These are phyloP conservation scores for Phocides pigmalion DNA, from an alignment of 1,140 invertebrate species.

Conservation along the genomic window DNA sequence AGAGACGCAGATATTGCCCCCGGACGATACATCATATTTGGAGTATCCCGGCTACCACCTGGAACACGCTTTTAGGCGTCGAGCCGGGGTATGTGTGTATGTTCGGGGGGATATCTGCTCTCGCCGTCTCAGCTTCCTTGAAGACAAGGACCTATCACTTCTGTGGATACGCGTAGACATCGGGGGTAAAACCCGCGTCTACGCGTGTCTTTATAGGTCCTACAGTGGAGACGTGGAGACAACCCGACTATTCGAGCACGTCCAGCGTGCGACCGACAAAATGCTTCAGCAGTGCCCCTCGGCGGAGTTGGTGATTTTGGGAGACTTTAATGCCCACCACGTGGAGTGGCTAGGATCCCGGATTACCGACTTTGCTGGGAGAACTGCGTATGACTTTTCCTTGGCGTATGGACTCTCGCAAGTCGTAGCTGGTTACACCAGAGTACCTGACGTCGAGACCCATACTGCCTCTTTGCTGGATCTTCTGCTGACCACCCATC, in stretches of 20 bases:
- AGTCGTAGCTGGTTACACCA: conserved; percentile 9
- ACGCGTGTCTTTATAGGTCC: conserved; percentile 38
- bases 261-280: conserved; percentile 8
- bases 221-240: conserved; percentile 30
- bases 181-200: conserved; percentile 22
- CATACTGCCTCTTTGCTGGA: too few species aligned
- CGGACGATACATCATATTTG: too few species aligned
- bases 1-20: too few species aligned
- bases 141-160: too few species aligned
- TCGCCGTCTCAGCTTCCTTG: too few species aligned
- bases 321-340: conserved; percentile 19
- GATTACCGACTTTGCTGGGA: conserved; percentile 15
- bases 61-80: too few species aligned
- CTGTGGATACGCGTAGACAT: conserved; percentile 33
- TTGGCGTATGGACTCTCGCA: conserved; percentile 26
- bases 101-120: too few species aligned
- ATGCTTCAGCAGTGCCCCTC: conserved; percentile 14
- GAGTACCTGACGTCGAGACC: too few species aligned
- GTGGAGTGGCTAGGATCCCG: conserved; percentile 5
- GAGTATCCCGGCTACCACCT: too few species aligned
- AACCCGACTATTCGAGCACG: conserved; percentile 19
- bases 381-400: conserved; percentile 24
- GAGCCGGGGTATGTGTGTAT: too few species aligned
- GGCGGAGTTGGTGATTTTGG: conserved; percentile 21
- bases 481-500: conserved; percentile 25